Base-by-base conservation (phyloP, 2,113 vertebrate species). In the Oostethus manadensis region DNA sequence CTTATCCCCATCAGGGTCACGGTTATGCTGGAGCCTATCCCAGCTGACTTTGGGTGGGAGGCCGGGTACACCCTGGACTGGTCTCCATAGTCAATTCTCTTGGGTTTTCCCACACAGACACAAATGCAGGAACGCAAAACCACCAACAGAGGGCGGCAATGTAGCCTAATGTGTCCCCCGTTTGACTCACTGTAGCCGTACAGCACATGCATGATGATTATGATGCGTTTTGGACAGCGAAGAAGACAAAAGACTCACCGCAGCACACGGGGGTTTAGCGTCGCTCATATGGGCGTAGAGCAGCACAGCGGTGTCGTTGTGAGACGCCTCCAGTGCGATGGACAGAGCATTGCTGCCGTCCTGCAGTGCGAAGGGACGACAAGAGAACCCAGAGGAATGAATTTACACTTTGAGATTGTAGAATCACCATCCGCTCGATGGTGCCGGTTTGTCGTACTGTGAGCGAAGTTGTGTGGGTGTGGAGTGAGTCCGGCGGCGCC, bases 311-410 rank as follows among this genome's bases (percentile, higher is more conserved):
- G 97, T 96, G 82, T 95, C 91, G 0, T 92, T 92, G 80, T 99
- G 95, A 9, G 92, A 90, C 0, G 94, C 94, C 76, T 98, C 94
- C 81, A 96, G 74, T 0, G 96, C 96, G 0, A 97, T 94, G 68
- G 93, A 92, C 9, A 94, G 84, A 0, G 96, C 96, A 0, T 94
- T 94, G 63, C 94, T 98, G 13, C 96, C 95, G 16, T 99, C 96
- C 96, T 98, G 40, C 38, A 73, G 58, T 59, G 18, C 44, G 26
- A 51, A n/a, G 40, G 47, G n/a, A 64, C n/a, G 67, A 45, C 21
- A 15, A 58, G 21, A 38, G 15, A 0, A 54, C 29, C 35, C 15
- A 45, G 18, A 48, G 29, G 38, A 51, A 48, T 20, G 5, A 2
- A 54, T 47, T 59, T 47, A 54, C 22, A 49, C 15, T 43, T 48